phyloP scores from a whole-genome alignment of 53 echinoderm and acorn worm genomes.

The Echinarachnius parma region DNA sequence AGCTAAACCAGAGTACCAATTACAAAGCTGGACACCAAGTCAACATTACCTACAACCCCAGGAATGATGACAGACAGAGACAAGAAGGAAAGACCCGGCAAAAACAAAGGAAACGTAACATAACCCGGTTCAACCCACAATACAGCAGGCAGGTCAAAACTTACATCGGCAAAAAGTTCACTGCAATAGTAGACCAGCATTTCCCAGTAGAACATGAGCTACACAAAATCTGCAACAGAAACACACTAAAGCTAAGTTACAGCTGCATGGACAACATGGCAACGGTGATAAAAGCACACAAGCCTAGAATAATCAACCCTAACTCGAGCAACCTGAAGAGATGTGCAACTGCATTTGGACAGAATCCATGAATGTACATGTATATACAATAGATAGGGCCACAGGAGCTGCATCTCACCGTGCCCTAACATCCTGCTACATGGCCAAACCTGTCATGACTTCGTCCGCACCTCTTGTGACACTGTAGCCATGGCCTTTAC shows the following conservation, averaged over 20 bases:
- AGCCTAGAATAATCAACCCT: too few species aligned
- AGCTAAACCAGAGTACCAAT: constrained; percentile 16
- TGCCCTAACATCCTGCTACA: too few species aligned
- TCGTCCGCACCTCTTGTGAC: too few species aligned
- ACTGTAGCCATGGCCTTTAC: too few species aligned
- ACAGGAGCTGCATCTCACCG: too few species aligned
- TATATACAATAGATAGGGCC: too few species aligned
- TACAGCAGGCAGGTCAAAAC: constrained; percentile 5
- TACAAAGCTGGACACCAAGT: constrained; percentile 11
- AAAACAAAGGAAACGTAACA: background rate
- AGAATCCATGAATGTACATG: too few species aligned
- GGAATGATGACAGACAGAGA: background rate
- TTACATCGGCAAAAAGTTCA: constrained; percentile 5
- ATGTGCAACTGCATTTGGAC: too few species aligned
- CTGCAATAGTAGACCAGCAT: constrained; percentile 2
- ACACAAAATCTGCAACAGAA: constrained; percentile 25
- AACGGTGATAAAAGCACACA: constrained; percentile 1
- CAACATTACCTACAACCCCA: constrained; percentile 14
- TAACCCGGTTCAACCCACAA: constrained; percentile 24
- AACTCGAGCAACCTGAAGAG: too few species aligned
- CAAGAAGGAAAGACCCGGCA: background rate
- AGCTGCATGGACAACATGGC: constrained; percentile 40
- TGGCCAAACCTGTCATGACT: too few species aligned
- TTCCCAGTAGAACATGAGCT: constrained; percentile 17
- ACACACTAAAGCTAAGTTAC: constrained; percentile 37